A percentile compares a stretch with the other conserved stretches of the same genome.
Conservation (phyloP, 2,797 vertebrate genomes). For the Perodicticus potto region DNA sequence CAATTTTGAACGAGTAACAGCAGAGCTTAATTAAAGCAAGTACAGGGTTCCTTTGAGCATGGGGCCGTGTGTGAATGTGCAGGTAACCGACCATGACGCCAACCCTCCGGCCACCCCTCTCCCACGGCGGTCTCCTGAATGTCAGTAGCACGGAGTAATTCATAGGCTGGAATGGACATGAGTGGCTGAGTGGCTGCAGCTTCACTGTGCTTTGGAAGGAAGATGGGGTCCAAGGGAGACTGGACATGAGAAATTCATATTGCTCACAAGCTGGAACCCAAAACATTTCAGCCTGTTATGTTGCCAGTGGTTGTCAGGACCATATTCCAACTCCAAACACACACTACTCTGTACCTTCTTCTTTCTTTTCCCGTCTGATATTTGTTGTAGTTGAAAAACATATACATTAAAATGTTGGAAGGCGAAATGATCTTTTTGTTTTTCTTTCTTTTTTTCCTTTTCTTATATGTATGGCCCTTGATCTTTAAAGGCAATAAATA, state of each 20-base stretch:
- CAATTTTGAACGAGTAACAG: background rate
- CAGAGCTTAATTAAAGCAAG: background rate
- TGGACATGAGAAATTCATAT: background rate
- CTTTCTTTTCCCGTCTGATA: background rate
- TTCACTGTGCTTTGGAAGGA: background rate
- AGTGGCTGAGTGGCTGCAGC: background rate
- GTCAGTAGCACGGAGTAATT: background rate
- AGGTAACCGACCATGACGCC: background rate
- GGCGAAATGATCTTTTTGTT: background rate
- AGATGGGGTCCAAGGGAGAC: background rate
- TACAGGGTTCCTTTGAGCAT: rapidly evolving
- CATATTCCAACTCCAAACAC: rapidly evolving
- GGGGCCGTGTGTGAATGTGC: background rate
- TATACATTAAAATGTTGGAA: background rate
- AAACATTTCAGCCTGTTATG: background rate
- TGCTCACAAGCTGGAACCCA: background rate
- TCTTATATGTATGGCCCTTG: background rate
- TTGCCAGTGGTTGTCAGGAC: background rate
- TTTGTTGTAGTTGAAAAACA: background rate
- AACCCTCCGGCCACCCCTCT: background rate
- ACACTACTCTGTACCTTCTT: background rate
- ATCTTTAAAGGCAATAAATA: background rate
- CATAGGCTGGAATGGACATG: background rate
- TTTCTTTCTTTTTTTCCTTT: background rate
- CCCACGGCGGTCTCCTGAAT: background rate